Evolutionary conservation across 1,140 invertebrate species (phyloP), one percentile per base, ranked within the genome.

Genomic region (Ceratina calcarata): DNA sequence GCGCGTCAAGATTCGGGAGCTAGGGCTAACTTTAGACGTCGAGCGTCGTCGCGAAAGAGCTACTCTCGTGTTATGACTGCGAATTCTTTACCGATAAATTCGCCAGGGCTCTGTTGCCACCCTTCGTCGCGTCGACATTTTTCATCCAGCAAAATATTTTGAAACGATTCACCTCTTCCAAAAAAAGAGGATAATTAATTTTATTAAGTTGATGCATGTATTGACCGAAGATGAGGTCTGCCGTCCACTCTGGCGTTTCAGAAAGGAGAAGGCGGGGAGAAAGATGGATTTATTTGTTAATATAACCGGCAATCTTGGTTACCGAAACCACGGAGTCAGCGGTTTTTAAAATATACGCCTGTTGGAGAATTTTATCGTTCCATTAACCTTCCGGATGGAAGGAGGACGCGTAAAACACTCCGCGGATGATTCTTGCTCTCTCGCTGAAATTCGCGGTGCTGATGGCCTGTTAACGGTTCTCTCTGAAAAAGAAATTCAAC

Each of bases 1-100:
- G 22, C 49, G 37, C 65, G 57, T 71, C 61, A 58, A 62, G 77
- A 85, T 64, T 66, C 4, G 27, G 27, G 27, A 37, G 32, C 16
- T 61, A 51, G 57, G 20, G 51, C 84, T 86, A 86, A 86, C 69
- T 86, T 86, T 86, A 86, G 85, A 86, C 71, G 67, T 27, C 58
- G 51, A 64, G 64, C 62, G 66, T 86, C 71, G 60, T 67, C 61
- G 27, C 82, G 61, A 80, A 82, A 67, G 27, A 32, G 27, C 27
- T 32, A 32, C 27, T 69, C 53, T 73, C 71, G 74, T 86, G 78
- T 87, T 86, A 82, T 86, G 79, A 81, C 86, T 86, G 81, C 71
- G 69, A 84, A 88, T 88, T 86, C 74, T 83, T 80, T 55, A 37
- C 64, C 78, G 76, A 85, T 81, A 85, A 88, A 88, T 83, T 83